Conservation (phyloP, 2,113 vertebrate genomes). For the Myotis lucifugus region DNA sequence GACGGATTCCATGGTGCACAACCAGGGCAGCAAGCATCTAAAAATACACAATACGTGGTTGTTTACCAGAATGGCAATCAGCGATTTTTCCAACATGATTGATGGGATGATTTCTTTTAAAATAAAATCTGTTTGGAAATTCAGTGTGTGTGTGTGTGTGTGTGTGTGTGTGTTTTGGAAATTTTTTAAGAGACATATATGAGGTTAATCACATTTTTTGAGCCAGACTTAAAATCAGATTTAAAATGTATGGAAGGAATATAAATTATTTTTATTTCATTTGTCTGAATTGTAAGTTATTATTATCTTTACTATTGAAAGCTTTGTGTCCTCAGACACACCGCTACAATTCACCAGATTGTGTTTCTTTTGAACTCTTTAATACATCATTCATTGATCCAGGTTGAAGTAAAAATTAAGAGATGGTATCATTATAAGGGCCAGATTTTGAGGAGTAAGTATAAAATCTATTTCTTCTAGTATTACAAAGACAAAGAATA, state of each 20-base stretch:
- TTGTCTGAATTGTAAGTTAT: slow-evolving; percentile 49
- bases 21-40: slow-evolving; percentile 90
- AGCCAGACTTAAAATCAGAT: slow-evolving; percentile 49
- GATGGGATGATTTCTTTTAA: slow-evolving; percentile 84
- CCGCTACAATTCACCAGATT: neutral
- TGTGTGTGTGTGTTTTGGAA: slow-evolving; percentile 2
- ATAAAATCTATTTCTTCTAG: slow-evolving; percentile 20
- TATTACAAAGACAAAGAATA: neutral
- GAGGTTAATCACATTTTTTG: slow-evolving; percentile 63
- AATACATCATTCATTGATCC: neutral
- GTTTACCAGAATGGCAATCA: slow-evolving; percentile 90
- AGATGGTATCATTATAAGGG: neutral
- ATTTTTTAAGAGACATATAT: slow-evolving; percentile 24
- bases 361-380: slow-evolving; percentile 11
- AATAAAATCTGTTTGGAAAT: slow-evolving; percentile 81
- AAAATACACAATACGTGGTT: slow-evolving; percentile 92
- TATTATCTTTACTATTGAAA: slow-evolving; percentile 50
- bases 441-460: slow-evolving; percentile 37
- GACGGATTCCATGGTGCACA: slow-evolving; percentile 90
- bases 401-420: slow-evolving; percentile 35
- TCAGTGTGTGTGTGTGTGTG: slow-evolving; percentile 51
- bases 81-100: slow-evolving; percentile 85
- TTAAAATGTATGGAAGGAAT: slow-evolving; percentile 40
- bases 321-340: slow-evolving; percentile 21
- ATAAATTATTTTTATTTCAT: slow-evolving; percentile 43